Percentiles rank a stretch among this genome's conserved stretches.
Conservation (phyloP, 2,113 vertebrate genomes). For the Tachysurus fulvidraco region DNA sequence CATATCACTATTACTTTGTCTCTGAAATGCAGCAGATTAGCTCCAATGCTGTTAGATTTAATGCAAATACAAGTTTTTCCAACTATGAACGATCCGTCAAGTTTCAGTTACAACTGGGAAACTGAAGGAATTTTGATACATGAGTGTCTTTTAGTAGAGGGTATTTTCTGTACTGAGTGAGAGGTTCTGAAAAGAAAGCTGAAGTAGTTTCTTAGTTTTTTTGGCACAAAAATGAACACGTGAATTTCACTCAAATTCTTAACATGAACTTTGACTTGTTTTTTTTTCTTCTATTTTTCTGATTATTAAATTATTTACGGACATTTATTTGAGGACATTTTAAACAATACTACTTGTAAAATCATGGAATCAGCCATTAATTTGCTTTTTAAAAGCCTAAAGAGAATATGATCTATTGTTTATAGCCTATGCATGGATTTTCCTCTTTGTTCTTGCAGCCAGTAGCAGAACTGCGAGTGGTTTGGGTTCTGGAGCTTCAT, state of each 20-base stretch:
- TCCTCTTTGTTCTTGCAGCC: constrained; percentile 23
- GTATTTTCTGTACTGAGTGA: too few relatives aligned
- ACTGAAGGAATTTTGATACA: too few relatives aligned
- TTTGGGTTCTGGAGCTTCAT: constrained; percentile 3
- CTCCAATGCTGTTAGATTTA: neutral
- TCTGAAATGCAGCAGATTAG: neutral
- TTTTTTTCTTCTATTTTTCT: neutral
- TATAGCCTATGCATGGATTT: neutral
- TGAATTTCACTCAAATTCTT: neutral
- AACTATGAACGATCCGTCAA: too few relatives aligned
- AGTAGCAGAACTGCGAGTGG: neutral
- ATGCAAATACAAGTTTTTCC: too few relatives aligned
- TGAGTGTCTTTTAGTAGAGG: too few relatives aligned
- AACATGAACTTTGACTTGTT: neutral
- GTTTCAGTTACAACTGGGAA: too few relatives aligned
- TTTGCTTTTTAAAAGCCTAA: constrained; percentile 4
- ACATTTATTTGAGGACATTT: neutral
- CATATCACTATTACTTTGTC: neutral
- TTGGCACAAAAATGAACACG: neutral
- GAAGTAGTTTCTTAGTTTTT: neutral
- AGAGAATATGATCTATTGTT: constrained; percentile 2
- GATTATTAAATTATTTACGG: neutral
- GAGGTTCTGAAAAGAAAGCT: neutral
- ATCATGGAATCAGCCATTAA: neutral
- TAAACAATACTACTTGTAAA: neutral